Conservation (phyloP, 2,113 vertebrate genomes). For the Pteropus alecto region DNA sequence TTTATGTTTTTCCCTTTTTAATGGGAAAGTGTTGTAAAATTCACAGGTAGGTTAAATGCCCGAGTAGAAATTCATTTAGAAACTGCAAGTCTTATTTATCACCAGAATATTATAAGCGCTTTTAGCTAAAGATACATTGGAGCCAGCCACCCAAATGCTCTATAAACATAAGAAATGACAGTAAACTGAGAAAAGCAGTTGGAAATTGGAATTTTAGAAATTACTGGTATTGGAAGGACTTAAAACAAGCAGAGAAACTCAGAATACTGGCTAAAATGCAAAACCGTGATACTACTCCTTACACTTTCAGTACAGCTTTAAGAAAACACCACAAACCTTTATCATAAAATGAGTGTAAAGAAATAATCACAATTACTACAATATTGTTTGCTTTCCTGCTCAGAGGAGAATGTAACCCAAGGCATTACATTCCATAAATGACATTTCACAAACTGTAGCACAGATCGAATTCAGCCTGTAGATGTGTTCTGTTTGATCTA, state of each 20-base stretch:
- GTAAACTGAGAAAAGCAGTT: constrained; percentile 5
- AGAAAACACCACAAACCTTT: neutral
- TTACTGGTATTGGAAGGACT: neutral
- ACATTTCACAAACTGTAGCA: neutral
- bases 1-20: constrained; percentile 76
- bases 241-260: neutral
- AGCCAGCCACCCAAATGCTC: constrained; percentile 29
- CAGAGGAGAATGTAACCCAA: neutral
- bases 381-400: neutral
- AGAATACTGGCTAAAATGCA: neutral
- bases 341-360: neutral
- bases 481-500: neutral
- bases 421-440: neutral
- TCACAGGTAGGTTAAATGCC: constrained; percentile 80
- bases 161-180: constrained; percentile 60
- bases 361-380: neutral
- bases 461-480: neutral
- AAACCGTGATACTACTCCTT: neutral
- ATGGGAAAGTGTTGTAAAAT: constrained; percentile 75
- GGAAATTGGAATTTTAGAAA: neutral
- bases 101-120: constrained; percentile 73
- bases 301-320: neutral
- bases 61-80: constrained; percentile 81
- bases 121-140: constrained; percentile 66
- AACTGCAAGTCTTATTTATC: constrained; percentile 76